Percentiles rank a stretch among this genome's conserved stretches.
Evolutionary conservation across 2,888 invertebrate genomes (phyloP).

Genomic region (Eremobia ochroleuca): DNA sequence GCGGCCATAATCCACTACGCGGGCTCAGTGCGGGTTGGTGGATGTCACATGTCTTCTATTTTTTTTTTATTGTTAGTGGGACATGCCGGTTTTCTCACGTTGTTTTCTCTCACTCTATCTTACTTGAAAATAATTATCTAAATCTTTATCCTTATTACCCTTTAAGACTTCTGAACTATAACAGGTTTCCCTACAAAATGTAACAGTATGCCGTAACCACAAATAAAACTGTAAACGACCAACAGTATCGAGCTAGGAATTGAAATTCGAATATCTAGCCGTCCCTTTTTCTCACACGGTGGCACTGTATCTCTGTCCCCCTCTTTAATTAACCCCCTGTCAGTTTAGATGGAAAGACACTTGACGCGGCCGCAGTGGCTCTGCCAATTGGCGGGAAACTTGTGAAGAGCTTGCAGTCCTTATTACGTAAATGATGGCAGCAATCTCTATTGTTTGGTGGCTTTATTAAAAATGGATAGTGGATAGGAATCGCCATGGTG

Average conservation of each 20-base stretch:
- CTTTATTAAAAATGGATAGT: neutral
- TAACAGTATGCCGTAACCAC: conserved; percentile 8
- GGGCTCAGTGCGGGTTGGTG: no score
- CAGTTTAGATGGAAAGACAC: conserved; percentile 82
- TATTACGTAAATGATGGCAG: conserved; percentile 53
- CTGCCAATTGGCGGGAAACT: conserved; percentile 84
- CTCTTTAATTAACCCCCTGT: conserved; percentile 81
- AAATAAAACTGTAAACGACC: conserved; percentile 33
- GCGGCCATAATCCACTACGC: no score
- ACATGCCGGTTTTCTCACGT: no score
- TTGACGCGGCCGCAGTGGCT: conserved; percentile 82
- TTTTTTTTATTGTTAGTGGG: no score
- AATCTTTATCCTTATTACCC: neutral
- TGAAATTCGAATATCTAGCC: conserved; percentile 63
- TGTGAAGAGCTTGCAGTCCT: conserved; percentile 72
- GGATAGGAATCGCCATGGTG: neutral
- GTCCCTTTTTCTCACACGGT: conserved; percentile 54
- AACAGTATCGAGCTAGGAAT: conserved; percentile 60
- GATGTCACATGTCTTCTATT: no score
- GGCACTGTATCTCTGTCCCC: conserved; percentile 57
- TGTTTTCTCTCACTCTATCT: neutral
- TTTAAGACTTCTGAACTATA: neutral
- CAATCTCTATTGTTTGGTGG: conserved; percentile 12
- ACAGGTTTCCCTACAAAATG: neutral
- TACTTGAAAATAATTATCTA: neutral